Evolutionary conservation across 2,888 invertebrate species (phyloP).

Genomic region (Pharmacophagus antenor): DNA sequence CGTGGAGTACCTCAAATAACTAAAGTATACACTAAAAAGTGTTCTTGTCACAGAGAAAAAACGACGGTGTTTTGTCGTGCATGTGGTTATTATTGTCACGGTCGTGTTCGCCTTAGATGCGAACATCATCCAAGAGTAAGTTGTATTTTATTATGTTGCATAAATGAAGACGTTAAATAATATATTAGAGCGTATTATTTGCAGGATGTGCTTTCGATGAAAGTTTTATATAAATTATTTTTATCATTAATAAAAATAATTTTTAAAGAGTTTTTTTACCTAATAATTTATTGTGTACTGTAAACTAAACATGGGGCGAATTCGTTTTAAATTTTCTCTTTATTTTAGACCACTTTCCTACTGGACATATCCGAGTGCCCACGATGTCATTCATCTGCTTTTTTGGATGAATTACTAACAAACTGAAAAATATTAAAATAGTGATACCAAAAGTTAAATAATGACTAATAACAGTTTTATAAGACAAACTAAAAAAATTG

Average conservation of each 20-base stretch:
- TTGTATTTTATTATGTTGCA: constrained; percentile 11
- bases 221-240: no score
- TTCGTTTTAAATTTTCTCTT: not conserved
- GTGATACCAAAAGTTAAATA: not conserved
- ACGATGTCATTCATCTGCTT: constrained; percentile 64
- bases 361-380: constrained; percentile 75
- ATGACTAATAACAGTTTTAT: not conserved
- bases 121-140: constrained; percentile 68
- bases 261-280: no score
- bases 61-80: constrained; percentile 70
- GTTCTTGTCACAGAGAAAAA: constrained; percentile 65
- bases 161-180: no score
- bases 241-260: no score
- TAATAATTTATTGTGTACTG: no score
- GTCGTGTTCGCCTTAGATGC: constrained; percentile 68
- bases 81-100: constrained; percentile 70
- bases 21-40: constrained; percentile 52
- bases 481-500: no score
- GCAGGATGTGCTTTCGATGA: no score
- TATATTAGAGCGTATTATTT: no score
- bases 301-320: no score
- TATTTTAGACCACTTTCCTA: constrained; percentile 68
- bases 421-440: not conserved
- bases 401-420: constrained; percentile 61
- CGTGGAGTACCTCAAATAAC: constrained; percentile 64